phyloP scores from a whole-genome alignment of 1,140 invertebrate genomes.

The Drosophila pruinosa region DNA sequence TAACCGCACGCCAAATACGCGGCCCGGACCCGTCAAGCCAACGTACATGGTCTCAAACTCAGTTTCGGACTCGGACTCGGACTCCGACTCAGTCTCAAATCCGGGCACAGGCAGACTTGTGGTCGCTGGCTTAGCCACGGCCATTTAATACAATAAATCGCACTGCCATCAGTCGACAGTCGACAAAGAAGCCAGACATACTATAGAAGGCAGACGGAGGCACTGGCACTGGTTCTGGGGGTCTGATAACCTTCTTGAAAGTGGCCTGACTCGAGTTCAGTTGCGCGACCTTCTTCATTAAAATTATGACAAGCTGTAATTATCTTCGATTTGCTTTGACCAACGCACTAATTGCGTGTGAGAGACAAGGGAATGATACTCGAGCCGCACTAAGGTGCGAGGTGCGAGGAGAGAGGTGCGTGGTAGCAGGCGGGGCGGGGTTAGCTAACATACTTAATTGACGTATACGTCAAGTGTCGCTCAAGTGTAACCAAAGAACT shows the following conservation, averaged over 20 bases:
- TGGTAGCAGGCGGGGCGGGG: not conserved
- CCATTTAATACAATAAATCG: slow-evolving; percentile 73
- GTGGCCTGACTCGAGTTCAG: slow-evolving; percentile 44
- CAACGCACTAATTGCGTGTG: slow-evolving; percentile 75
- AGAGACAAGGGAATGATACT: slow-evolving; percentile 46
- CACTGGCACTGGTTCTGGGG: not conserved
- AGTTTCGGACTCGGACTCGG: not conserved
- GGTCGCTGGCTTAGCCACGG: slow-evolving; percentile 52
- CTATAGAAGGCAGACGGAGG: not conserved
- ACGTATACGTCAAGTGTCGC: slow-evolving; percentile 39
- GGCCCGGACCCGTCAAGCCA: slow-evolving; percentile 44
- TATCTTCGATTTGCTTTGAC: slow-evolving; percentile 80
- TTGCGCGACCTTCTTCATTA: slow-evolving; percentile 75
- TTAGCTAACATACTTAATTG: slow-evolving; percentile 6
- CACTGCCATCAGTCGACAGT: not conserved
- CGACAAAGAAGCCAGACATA: not conserved
- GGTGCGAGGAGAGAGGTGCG: not conserved
- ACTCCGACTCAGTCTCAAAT: not conserved
- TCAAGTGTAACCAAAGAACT: slow-evolving; percentile 34
- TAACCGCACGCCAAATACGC: slow-evolving; percentile 75
- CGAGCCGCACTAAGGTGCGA: too few species aligned
- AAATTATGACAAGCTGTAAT: slow-evolving; percentile 81
- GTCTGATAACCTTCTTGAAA: slow-evolving; percentile 6
- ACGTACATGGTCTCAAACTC: not conserved
- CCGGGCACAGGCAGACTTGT: slow-evolving; percentile 23